Conservation (phyloP, 2,113 vertebrate genomes). For the Trogon surrucura region DNA sequence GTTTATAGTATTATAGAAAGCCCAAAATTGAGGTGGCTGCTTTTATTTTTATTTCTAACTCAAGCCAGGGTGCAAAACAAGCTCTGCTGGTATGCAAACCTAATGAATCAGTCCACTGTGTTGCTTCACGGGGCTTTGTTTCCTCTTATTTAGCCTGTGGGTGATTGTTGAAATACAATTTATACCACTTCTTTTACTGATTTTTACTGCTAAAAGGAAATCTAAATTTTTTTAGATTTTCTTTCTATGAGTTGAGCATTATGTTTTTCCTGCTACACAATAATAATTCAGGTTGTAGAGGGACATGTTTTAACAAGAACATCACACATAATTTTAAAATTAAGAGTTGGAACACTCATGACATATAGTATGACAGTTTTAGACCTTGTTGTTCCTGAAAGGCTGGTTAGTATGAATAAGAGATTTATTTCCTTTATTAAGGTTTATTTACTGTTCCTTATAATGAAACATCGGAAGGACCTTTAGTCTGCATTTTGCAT, state of each 20-base stretch:
- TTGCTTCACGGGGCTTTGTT: neutral
- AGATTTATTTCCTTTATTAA: slow-evolving; percentile 45
- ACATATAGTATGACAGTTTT: neutral
- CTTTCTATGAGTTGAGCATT: neutral
- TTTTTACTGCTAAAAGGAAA: slow-evolving; percentile 35
- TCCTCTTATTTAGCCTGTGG: neutral
- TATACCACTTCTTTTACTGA: neutral
- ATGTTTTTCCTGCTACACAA: neutral
- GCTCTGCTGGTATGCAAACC: neutral
- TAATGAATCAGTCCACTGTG: neutral
- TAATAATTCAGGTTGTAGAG: slow-evolving; percentile 12
- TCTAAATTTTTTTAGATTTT: slow-evolving; percentile 9
- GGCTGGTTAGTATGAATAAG: neutral
- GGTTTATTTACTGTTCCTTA: slow-evolving; percentile 20
- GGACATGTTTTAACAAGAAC: slow-evolving; percentile 33
- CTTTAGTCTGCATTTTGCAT: neutral
- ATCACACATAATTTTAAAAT: slow-evolving; percentile 13
- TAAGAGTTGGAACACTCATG: neutral
- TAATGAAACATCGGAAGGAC: neutral
- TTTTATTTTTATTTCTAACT: neutral
- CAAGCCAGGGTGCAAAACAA: neutral
- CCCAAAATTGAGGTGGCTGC: neutral
- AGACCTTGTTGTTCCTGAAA: slow-evolving; percentile 35
- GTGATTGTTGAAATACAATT: neutral
- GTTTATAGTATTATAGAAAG: neutral